Evolutionary conservation across 2,888 invertebrate species (phyloP), one percentile per base, ranked within the genome.

Genomic region (Cataglyphis altisquamis): DNA sequence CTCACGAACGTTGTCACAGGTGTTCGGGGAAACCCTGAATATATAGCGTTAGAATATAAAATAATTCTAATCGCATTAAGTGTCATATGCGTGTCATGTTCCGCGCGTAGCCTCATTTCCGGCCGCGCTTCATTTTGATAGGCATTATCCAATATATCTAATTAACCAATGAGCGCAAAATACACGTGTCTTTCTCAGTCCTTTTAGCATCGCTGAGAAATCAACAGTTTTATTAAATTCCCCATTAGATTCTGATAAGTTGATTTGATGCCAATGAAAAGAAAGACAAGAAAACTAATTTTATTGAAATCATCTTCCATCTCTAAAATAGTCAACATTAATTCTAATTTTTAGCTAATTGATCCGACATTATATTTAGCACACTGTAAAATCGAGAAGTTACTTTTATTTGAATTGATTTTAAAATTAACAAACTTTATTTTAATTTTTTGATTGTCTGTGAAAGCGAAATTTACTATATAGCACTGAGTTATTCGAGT

Each of bases 71-170:
- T 89, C 55, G 85, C 84, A 85, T 87, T 91, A 89, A 88, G 86
- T 91, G 91, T 91, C 88, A 89, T 91, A 82, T 91, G 91, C 86
- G 88, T 91, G 91, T 90, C 86, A 88, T 86, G 74, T 90, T 89
- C 85, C 82, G 75, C 82, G 83, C 88, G 67, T 85, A 84, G 83
- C 48, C 66, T 63, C 84, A 70, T 70, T 70, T 85, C 66, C 66
- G 84, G 83, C 83, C 72, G 78, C 82, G 84, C 68, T 83, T 85
- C 86, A 87, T 88, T 86, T 91, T 91, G 91, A 90, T 92, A 92
- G 92, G 89, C 87, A 91, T 90, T 92, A 90, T 89, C 89, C 84
- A 85, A 89, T 86, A 84, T 70, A 73, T 12, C 15, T 85, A 84
- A 84, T 87, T 87, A 80, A 83, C 86, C 87, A 85, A 84, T 12